Percentiles rank a stretch among this genome's conserved stretches.
Conservation (phyloP, 1,140 invertebrate species). For the Drosophila bifasciata region DNA sequence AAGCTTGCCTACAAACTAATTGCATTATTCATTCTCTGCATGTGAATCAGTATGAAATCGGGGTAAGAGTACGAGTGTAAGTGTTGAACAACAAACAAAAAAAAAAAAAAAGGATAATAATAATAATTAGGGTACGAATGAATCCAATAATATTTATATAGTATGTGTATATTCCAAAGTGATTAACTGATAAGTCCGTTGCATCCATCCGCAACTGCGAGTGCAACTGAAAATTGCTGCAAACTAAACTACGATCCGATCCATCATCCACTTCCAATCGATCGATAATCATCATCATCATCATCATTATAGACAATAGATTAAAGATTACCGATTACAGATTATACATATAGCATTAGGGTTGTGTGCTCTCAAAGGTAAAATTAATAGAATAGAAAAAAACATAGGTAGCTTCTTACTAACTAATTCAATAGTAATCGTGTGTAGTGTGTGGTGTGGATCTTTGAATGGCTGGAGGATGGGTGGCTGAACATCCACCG, state of each 20-base stretch:
- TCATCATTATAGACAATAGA: too few species aligned
- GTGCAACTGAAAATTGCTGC: conserved; percentile 1
- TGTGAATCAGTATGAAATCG: conserved; percentile 15
- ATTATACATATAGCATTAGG: too few species aligned
- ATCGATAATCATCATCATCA: conserved; percentile 9
- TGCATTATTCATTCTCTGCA: conserved; percentile 35
- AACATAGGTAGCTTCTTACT: conserved; percentile 34
- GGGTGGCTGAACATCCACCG: too few species aligned
- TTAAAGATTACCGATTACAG: too few species aligned
- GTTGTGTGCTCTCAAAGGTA: conserved; percentile 4
- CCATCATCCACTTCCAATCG: conserved; percentile 11
- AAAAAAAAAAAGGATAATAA: conserved; percentile 1
- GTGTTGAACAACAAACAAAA: conserved; percentile 12
- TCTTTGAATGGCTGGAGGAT: background rate
- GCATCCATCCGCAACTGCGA: background rate
- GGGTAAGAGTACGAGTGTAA: conserved; percentile 14
- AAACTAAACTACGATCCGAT: conserved; percentile 21
- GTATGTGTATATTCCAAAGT: background rate
- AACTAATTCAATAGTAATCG: conserved; percentile 44
- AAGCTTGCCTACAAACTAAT: conserved; percentile 59
- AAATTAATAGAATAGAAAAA: conserved; percentile 34
- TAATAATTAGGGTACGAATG: too few species aligned
- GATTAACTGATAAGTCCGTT: conserved; percentile 30
- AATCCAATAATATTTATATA: background rate
- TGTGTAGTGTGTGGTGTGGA: conserved; percentile 1